Percentiles rank a stretch among this genome's conserved stretches.
Conservation (phyloP, 1,140 invertebrate genomes). For the Pogonomyrmex barbatus region DNA sequence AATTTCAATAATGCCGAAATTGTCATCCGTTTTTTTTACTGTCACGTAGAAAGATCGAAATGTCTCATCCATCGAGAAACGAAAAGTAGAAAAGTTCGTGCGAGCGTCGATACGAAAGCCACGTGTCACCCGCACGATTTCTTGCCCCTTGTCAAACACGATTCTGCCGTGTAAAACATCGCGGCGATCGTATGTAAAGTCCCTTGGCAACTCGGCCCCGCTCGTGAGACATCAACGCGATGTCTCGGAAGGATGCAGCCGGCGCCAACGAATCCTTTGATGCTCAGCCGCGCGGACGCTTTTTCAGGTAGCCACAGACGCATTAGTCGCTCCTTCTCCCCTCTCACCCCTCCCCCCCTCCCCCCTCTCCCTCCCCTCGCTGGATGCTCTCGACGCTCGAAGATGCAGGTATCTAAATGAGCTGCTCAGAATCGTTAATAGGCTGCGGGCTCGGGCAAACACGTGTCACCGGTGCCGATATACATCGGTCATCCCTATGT, state of each 20-base stretch:
- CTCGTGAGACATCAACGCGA: slow-evolving; percentile 57
- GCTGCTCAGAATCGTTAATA: slow-evolving; percentile 85
- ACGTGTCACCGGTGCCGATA: slow-evolving; percentile 80
- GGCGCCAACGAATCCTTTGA: slow-evolving; percentile 86
- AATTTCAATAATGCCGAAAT: not conserved
- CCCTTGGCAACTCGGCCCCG: slow-evolving; percentile 15
- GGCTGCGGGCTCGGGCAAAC: slow-evolving; percentile 75
- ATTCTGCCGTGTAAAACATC: slow-evolving; percentile 48
- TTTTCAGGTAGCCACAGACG: slow-evolving; percentile 86
- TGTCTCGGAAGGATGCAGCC: slow-evolving; percentile 69
- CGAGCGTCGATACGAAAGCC: not conserved
- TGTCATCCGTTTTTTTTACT: not conserved
- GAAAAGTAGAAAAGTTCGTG: not conserved
- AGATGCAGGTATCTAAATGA: slow-evolving; percentile 82
- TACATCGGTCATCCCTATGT: not conserved
- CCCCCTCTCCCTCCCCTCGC: slow-evolving; percentile 56
- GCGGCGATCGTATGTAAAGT: slow-evolving; percentile 64
- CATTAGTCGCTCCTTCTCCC: slow-evolving; percentile 85
- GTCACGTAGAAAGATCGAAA: not conserved
- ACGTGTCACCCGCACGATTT: not conserved
- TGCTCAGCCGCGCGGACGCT: slow-evolving; percentile 81
- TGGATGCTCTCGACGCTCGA: slow-evolving; percentile 42
- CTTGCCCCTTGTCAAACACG: slow-evolving; percentile 18
- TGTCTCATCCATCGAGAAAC: not conserved
- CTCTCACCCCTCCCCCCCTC: slow-evolving; percentile 72